Evolutionary conservation across 2,888 invertebrate genomes (phyloP).

Genomic region (Volucella inflata): DNA sequence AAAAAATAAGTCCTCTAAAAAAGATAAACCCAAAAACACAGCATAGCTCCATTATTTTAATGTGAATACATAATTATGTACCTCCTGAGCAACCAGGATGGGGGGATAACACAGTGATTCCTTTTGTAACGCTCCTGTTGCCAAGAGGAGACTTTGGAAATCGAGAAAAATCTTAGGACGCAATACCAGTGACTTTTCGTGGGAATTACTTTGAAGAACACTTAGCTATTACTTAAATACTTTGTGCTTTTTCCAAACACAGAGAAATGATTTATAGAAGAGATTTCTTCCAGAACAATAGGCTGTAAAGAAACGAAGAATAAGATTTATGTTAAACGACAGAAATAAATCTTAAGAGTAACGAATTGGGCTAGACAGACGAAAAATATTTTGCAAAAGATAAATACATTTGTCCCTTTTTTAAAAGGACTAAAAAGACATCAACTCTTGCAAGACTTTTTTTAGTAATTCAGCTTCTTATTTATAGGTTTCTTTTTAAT

Average conservation of each 20-base stretch:
- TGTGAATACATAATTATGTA: constrained; percentile 45
- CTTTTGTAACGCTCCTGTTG: neutral
- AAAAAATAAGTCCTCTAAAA: constrained; percentile 21
- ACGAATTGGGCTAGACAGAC: too few relatives aligned
- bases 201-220: constrained; percentile 17
- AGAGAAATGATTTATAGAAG: constrained; percentile 3
- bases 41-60: constrained; percentile 47
- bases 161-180: constrained; percentile 4
- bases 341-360: too few relatives aligned
- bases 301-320: too few relatives aligned
- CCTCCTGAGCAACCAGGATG: constrained; percentile 4
- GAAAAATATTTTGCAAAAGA: too few relatives aligned
- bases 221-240: constrained; percentile 17
- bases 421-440: too few relatives aligned
- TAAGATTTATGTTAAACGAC: too few relatives aligned
- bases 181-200: constrained; percentile 2
- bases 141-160: neutral
- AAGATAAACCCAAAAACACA: constrained; percentile 38
- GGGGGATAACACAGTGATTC: neutral
- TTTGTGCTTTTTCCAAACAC: constrained; percentile 7
- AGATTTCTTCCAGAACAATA: neutral
- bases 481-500: too few relatives aligned
- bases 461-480: too few relatives aligned
- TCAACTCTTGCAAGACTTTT: too few relatives aligned
- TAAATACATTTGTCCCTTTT: too few relatives aligned